Conservation (phyloP, 64 coral and sea anemone genomes). For the Anthopleura sola region DNA sequence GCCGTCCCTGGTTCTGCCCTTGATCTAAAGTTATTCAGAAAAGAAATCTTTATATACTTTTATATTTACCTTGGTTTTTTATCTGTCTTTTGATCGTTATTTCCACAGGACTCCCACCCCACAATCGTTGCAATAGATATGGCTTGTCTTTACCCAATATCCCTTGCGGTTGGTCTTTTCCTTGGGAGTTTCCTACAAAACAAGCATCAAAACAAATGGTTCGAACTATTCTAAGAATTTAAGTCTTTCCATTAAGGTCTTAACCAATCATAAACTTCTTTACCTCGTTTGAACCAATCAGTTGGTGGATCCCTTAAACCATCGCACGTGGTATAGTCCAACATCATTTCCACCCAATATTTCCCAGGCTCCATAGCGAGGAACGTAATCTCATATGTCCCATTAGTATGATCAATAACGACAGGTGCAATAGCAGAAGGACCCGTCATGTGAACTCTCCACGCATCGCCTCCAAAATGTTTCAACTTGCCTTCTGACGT, state of each 20-base stretch:
- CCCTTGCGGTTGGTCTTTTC: conserved; percentile 53
- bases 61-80: background rate
- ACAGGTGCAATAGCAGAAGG: conserved; percentile 41
- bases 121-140: conserved; percentile 40
- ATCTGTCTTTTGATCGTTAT: background rate
- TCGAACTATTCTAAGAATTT: background rate
- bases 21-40: too few relatives aligned
- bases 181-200: conserved; percentile 47
- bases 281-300: conserved; percentile 62
- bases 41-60: too few relatives aligned
- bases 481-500: conserved; percentile 21
- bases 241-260: background rate
- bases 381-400: conserved; percentile 50
- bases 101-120: conserved; percentile 31
- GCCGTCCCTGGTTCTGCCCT: background rate
- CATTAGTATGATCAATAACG: conserved; percentile 53
- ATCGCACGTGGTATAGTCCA: conserved; percentile 52
- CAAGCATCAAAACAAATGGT: background rate
- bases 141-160: conserved; percentile 40
- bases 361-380: conserved; percentile 50
- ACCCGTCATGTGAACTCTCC: conserved; percentile 45
- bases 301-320: conserved; percentile 31
- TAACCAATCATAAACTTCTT: background rate
- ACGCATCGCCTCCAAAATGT: conserved; percentile 42
- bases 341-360: conserved; percentile 36